Conservation (phyloP, 92 coral and sea anemone genomes). For the Palythoa grandis region DNA sequence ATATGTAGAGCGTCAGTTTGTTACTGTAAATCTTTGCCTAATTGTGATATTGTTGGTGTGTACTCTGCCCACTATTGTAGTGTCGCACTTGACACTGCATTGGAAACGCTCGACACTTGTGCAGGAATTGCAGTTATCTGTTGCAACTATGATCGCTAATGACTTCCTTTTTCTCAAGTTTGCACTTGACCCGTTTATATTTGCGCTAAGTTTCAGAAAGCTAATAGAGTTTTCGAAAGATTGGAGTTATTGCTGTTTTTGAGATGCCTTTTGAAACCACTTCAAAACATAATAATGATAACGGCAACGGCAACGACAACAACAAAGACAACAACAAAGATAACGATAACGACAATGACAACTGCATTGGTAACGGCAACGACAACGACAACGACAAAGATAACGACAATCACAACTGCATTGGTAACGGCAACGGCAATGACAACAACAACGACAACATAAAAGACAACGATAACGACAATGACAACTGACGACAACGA, state of each 20-base stretch:
- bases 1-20: constrained; percentile 49
- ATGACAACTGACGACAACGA: too few species aligned
- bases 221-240: background rate
- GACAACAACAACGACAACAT: too few species aligned
- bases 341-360: too few species aligned
- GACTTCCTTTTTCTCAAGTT: constrained; percentile 53
- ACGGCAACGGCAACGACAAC: too few species aligned
- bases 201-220: constrained; percentile 40
- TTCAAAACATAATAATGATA: too few species aligned
- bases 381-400: too few species aligned
- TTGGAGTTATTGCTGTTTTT: background rate
- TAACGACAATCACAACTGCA: too few species aligned
- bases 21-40: constrained; percentile 28
- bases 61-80: constrained; percentile 45
- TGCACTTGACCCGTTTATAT: constrained; percentile 47
- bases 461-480: too few species aligned
- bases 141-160: constrained; percentile 45
- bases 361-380: too few species aligned
- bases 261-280: background rate
- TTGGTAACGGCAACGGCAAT: too few species aligned
- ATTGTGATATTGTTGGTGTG: constrained; percentile 42
- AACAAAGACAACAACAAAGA: too few species aligned
- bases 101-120: constrained; percentile 3
- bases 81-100: constrained; percentile 38
- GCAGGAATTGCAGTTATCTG: constrained; percentile 28